Conservation (phyloP, 1,140 invertebrate genomes). For the Halotydeus destructor region DNA sequence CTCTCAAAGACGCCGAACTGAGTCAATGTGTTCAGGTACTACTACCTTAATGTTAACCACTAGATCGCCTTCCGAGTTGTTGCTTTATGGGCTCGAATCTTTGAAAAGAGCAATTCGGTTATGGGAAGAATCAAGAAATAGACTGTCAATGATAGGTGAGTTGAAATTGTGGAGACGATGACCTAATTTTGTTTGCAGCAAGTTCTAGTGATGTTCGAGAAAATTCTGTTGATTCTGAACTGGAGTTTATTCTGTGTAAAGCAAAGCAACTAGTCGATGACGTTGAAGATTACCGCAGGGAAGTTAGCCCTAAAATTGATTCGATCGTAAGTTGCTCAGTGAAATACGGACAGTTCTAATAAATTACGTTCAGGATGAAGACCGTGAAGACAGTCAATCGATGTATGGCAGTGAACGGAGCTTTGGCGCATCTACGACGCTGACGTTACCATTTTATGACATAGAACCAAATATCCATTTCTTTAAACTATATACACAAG, state of each 20-base stretch:
- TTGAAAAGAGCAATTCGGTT: too few species aligned
- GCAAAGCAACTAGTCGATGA: background rate
- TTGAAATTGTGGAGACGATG: too few species aligned
- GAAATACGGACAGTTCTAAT: background rate
- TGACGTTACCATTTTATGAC: slow-evolving; percentile 12
- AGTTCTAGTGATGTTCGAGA: background rate
- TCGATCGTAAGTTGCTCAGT: background rate
- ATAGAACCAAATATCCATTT: slow-evolving; percentile 14
- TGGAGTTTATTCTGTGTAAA: slow-evolving; percentile 1
- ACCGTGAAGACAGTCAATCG: slow-evolving; percentile 3
- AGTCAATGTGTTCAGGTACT: too few species aligned
- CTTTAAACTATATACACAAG: slow-evolving; percentile 13
- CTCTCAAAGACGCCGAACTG: too few species aligned
- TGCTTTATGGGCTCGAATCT: too few species aligned
- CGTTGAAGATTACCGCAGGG: slow-evolving; percentile 6
- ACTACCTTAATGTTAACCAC: too few species aligned
- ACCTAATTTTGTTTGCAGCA: too few species aligned
- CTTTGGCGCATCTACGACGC: slow-evolving; percentile 8
- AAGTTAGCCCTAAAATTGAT: slow-evolving; percentile 4
- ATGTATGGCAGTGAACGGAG: slow-evolving; percentile 3
- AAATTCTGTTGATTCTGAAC: background rate
- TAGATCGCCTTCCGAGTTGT: too few species aligned
- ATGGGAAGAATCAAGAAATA: too few species aligned
- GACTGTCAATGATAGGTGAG: too few species aligned
- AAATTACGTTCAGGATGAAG: background rate